phyloP scores from a whole-genome alignment of 2,113 vertebrate genomes.

The rabbit (Oryctolagus cuniculus) region DNA sequence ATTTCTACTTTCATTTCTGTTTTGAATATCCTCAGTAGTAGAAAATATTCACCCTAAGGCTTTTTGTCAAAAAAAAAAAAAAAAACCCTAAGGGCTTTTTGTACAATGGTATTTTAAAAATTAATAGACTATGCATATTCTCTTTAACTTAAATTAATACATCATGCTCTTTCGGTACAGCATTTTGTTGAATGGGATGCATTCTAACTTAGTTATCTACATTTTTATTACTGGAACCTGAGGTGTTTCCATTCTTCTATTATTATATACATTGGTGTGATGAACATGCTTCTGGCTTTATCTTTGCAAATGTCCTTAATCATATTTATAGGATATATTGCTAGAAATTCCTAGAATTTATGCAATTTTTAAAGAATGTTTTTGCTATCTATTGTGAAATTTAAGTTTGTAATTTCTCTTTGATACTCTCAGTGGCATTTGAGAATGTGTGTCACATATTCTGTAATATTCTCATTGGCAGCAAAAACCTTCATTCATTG shows the following conservation, averaged over 20 bases:
- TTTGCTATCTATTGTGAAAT: constrained; percentile 23
- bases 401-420: constrained; percentile 21
- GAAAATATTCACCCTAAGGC: background rate
- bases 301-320: background rate
- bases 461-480: constrained; percentile 23
- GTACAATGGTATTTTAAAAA: constrained; percentile 24
- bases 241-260: background rate
- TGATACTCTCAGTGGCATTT: background rate
- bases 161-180: background rate
- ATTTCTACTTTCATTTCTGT: constrained; percentile 32
- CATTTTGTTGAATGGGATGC: accelerated
- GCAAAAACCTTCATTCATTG: background rate
- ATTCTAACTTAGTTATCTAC: background rate
- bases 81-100: background rate
- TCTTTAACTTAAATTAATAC: background rate
- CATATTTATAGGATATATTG: background rate
- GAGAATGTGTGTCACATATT: background rate
- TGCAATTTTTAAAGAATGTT: background rate
- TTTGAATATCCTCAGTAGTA: constrained; percentile 2
- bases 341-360: background rate
- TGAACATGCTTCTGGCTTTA: background rate
- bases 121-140: background rate
- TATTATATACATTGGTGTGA: background rate
- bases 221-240: background rate
- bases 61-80: too few relatives aligned